Percentiles rank a stretch among this genome's conserved stretches.
Conservation (phyloP, 92 coral and sea anemone species). For the Siderastrea radians region DNA sequence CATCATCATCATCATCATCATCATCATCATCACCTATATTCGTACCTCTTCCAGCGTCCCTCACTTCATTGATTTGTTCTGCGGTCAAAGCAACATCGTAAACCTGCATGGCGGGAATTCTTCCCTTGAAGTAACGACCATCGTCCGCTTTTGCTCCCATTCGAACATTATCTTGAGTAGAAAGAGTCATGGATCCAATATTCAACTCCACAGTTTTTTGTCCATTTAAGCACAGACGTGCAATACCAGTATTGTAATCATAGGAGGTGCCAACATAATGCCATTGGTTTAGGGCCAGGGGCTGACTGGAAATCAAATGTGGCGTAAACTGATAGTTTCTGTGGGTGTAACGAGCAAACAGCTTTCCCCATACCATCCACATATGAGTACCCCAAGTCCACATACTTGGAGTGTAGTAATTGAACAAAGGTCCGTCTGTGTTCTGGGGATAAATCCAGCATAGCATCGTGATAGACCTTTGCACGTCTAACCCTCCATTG, state of each 20-base stretch:
- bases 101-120: background rate
- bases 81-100: background rate
- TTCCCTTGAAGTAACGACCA: background rate
- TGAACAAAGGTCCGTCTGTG: background rate
- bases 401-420: background rate
- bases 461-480: background rate
- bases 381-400: background rate
- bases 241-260: background rate
- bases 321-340: background rate
- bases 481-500: constrained; percentile 8
- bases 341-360: background rate
- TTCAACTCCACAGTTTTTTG: background rate
- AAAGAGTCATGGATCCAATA: background rate
- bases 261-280: background rate
- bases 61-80: background rate
- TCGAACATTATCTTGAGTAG: background rate
- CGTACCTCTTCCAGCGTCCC: too few relatives aligned
- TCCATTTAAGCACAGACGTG: background rate
- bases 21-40: too few relatives aligned
- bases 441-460: background rate
- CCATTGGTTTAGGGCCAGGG: background rate
- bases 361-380: background rate
- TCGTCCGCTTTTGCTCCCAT: background rate
- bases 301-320: background rate
- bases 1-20: too few relatives aligned